Evolutionary conservation across 2,113 vertebrate genomes (phyloP), one percentile per base, ranked within the genome.

Genomic region (Phrynosoma blainvillii): DNA sequence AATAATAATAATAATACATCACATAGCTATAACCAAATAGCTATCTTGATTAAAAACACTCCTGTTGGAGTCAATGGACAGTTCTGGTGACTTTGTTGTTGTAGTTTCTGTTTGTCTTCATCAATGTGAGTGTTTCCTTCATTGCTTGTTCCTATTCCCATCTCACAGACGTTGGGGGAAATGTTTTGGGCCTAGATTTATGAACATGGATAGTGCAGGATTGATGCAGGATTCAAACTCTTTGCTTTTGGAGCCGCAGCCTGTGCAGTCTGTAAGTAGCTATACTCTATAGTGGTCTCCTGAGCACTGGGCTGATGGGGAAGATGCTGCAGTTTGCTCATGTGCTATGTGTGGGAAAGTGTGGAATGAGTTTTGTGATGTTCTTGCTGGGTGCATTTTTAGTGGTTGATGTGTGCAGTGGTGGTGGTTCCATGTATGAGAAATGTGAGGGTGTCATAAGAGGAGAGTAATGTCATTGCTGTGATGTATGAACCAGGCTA

Each of bases 361-460:
- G 23, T 32, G 30, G 23, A 56, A 86, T 79, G 52, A 42, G 42
- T 70, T 36, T n/a, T 73, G 20, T 32, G 52, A 36, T 84, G 70
- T 84, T 73, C 82, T 11, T 56, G 30, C 65, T 23, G 21, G 47
- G 47, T 47, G 47, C 47, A 47, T 70, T 42, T 14, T 6, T 23
- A 70, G 27, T 79, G 70, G 65, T 36, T 86, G 13, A 79, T 71
- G 47, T 30, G 30, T 70, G n/a, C 20, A 27, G 59, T 16, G 59
- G 12, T 62, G 59, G 14, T 62, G 12, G 59, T 79, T 86, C 7
- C 11, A 36, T 78, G 42, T 40, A 3, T 70, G 66, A 70, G 18
- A 68, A 86, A 79, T 86, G 20, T 86, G 75, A 30, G 76, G 77
- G 21, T 79, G 76, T 25, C 65, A 86, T 25, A 78, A 68, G 23